A percentile compares a stretch with the other conserved stretches of the same genome.
Conservation (phyloP, 2,113 vertebrate genomes). For the Scophthalmus maximus region DNA sequence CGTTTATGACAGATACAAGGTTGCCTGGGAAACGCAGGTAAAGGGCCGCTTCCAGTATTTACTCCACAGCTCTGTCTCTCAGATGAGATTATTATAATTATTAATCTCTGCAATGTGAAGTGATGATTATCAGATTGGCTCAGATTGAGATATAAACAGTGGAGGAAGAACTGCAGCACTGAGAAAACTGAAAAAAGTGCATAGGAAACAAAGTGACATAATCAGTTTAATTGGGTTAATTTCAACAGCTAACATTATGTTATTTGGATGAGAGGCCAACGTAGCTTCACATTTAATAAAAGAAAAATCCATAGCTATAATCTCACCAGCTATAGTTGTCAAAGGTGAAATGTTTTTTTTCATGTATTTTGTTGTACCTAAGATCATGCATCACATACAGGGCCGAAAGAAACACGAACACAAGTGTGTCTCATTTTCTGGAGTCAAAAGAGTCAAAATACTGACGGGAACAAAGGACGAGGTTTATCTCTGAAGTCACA, state of each 20-base stretch:
- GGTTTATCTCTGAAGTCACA: constrained; percentile 73
- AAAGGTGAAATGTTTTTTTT: too few relatives aligned
- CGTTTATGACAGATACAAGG: neutral
- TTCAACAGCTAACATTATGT: neutral
- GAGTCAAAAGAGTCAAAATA: constrained; percentile 50
- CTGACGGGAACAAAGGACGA: constrained; percentile 49
- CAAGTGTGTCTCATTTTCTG: constrained; percentile 44
- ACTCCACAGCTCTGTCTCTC: constrained; percentile 43
- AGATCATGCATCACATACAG: too few relatives aligned
- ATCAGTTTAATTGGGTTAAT: neutral
- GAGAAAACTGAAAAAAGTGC: neutral
- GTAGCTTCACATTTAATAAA: neutral
- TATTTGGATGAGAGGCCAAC: neutral
- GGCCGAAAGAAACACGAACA: constrained; percentile 37
- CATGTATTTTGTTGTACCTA: constrained; percentile 20
- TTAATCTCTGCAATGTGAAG: constrained; percentile 61
- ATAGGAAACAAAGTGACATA: neutral
- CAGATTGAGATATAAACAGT: constrained; percentile 40
- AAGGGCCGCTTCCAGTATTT: constrained; percentile 32
- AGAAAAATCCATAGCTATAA: neutral
- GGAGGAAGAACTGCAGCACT: constrained; percentile 14
- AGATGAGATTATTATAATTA: constrained; percentile 69
- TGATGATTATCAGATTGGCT: constrained; percentile 53
- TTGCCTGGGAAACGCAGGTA: neutral
- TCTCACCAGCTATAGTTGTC: neutral